phyloP scores from a whole-genome alignment of 2,113 vertebrate genomes.

The Ondatra zibethicus region DNA sequence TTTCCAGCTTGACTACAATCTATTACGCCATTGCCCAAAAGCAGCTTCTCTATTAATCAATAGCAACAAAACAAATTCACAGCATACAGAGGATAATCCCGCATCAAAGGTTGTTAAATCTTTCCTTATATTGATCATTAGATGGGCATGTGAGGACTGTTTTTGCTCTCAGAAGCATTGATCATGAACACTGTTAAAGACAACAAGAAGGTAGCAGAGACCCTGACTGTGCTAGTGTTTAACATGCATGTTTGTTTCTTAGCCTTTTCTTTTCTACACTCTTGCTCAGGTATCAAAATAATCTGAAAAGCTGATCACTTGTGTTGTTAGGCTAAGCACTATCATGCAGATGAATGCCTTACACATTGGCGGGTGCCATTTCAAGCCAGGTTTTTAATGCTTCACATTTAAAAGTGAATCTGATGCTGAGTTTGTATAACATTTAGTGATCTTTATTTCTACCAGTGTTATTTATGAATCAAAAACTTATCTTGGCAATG shows the following conservation, averaged over 20 bases:
- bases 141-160: background rate
- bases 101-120: background rate
- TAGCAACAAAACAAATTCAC: too few species aligned
- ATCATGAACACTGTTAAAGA: background rate
- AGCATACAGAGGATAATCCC: too few species aligned
- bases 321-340: background rate
- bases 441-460: constrained; percentile 68
- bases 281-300: constrained; percentile 59
- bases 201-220: background rate
- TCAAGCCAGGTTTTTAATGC: constrained; percentile 68
- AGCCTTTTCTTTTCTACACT: constrained; percentile 51
- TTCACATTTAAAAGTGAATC: constrained; percentile 31
- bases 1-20: too few species aligned
- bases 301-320: constrained; percentile 64
- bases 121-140: background rate
- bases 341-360: constrained; percentile 64
- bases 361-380: constrained; percentile 54
- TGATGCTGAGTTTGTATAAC: constrained; percentile 48
- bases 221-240: constrained; percentile 67
- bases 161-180: background rate
- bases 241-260: constrained; percentile 38
- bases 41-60: too few species aligned
- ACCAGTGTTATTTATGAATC: constrained; percentile 68
- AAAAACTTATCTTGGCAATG: constrained; percentile 66
- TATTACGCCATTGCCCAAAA: too few species aligned